Conservation (phyloP, 1,140 invertebrate species). For the Drosophila fuyamai region DNA sequence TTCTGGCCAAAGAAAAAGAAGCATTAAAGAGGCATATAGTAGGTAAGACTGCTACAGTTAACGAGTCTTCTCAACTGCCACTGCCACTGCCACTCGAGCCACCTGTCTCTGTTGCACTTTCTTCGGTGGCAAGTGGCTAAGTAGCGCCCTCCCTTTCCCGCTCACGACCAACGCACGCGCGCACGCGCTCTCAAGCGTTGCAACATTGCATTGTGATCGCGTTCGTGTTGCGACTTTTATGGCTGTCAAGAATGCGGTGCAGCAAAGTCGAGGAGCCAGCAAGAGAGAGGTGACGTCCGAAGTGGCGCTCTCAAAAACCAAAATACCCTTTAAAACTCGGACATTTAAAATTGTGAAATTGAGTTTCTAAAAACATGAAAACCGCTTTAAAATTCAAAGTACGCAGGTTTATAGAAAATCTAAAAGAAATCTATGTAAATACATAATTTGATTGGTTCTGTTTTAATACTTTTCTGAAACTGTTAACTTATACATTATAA, state of each 20-base stretch:
- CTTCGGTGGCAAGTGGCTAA: not conserved
- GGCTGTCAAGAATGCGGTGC: conserved; percentile 65
- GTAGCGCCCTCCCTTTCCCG: not conserved
- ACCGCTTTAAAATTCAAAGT: not conserved
- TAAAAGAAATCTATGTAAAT: no score
- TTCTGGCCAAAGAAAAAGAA: conserved; percentile 34
- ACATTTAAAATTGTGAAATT: not conserved
- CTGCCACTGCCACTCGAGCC: conserved; percentile 2
- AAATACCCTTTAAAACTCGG: not conserved
- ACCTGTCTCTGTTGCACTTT: conserved; percentile 32
- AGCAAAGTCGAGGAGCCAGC: conserved; percentile 22
- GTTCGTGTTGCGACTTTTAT: conserved; percentile 55
- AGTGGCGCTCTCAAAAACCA: not conserved
- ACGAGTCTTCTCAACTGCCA: conserved; percentile 1
- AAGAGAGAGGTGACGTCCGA: not conserved
- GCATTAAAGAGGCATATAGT: conserved; percentile 8
- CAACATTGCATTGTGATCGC: conserved; percentile 50
- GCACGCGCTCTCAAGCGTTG: conserved; percentile 62
- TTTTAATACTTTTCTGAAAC: not conserved
- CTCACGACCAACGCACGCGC: conserved; percentile 37
- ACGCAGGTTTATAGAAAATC: no score
- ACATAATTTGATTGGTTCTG: not conserved
- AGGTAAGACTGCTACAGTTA: conserved; percentile 21
- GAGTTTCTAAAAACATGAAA: not conserved
- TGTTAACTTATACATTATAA: not conserved